phyloP scores from a whole-genome alignment of 2,797 vertebrate species.

The Sitta carolinensis region DNA sequence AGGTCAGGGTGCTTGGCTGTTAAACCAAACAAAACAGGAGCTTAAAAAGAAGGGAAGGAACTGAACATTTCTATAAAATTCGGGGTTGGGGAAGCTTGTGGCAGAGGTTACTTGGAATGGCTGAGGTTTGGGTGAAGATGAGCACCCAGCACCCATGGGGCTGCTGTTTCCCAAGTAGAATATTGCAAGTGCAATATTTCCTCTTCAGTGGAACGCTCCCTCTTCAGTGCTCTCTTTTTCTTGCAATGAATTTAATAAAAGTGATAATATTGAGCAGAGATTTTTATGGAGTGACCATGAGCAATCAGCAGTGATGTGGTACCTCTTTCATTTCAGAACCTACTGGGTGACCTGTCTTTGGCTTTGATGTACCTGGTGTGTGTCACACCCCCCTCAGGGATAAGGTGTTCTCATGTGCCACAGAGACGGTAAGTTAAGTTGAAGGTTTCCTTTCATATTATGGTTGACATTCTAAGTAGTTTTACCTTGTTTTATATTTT shows the following conservation, averaged over 20 bases:
- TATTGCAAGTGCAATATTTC: not conserved
- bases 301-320: not conserved
- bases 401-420: not conserved
- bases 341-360: not conserved
- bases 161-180: not conserved
- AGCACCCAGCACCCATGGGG: rapidly evolving
- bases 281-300: not conserved
- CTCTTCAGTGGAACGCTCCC: not conserved
- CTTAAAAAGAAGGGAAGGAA: not conserved
- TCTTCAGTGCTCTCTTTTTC: not conserved
- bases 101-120: not conserved
- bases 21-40: not conserved
- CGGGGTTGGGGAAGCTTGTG: not conserved
- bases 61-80: not conserved
- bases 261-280: not conserved
- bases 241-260: not conserved
- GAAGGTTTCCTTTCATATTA: not conserved
- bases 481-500: not conserved
- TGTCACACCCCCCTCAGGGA: not conserved
- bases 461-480: not conserved
- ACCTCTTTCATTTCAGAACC: not conserved
- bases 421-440: not conserved
- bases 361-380: not conserved
- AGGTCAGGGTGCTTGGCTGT: not conserved
- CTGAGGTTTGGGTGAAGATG: not conserved